Conservation (phyloP, 2,113 vertebrate species). For the Pluvianellus socialis region DNA sequence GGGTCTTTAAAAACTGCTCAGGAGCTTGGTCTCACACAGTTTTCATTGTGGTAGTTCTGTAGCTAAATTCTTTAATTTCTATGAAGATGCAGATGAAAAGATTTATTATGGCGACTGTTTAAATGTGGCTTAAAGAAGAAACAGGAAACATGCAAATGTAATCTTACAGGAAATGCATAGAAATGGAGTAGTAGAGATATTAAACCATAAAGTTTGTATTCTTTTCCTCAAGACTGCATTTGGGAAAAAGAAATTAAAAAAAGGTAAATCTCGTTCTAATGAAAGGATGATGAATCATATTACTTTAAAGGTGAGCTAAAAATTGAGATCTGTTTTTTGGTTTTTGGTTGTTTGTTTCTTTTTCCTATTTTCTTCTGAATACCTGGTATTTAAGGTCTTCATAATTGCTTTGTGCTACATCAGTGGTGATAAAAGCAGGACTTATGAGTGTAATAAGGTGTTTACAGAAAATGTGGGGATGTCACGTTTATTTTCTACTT, state of each 20-base stretch:
- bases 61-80: background rate
- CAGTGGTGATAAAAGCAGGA: background rate
- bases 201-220: background rate
- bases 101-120: background rate
- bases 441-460: background rate
- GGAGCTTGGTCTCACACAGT: background rate
- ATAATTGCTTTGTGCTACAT: background rate
- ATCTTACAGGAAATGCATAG: background rate
- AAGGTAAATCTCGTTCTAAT: background rate
- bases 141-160: background rate
- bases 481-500: background rate
- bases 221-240: background rate
- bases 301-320: background rate
- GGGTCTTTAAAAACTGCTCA: background rate
- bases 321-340: background rate
- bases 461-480: background rate
- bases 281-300: background rate
- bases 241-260: background rate
- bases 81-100: background rate
- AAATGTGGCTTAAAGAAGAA: background rate
- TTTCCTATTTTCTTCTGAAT: background rate
- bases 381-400: background rate
- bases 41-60: background rate
- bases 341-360: background rate
- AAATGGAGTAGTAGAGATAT: background rate